These are phyloP conservation scores for Orcinus orca DNA, from an alignment of 2,113 vertebrate species.

Conservation along the genomic window DNA sequence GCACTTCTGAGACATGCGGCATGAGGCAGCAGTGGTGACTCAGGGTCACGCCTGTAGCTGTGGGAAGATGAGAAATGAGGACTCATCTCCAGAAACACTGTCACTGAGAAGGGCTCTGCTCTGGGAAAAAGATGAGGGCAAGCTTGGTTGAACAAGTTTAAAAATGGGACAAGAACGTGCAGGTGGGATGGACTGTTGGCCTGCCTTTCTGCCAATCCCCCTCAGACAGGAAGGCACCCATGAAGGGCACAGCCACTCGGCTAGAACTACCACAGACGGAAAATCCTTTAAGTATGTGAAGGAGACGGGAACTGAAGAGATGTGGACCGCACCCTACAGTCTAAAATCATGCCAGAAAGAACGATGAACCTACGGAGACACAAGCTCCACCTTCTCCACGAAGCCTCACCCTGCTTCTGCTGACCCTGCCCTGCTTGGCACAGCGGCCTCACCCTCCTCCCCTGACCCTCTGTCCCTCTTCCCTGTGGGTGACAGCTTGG, in stretches of 20 bases:
- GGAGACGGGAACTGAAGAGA: background rate
- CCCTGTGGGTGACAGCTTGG: background rate
- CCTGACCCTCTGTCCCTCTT: background rate
- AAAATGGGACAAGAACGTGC: fast-evolving
- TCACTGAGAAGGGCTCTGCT: background rate
- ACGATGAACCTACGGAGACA: background rate
- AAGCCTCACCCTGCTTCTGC: background rate
- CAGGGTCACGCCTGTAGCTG: background rate
- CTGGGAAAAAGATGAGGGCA: fast-evolving
- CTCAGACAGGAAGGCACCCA: background rate
- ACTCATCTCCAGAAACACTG: background rate
- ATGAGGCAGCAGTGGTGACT: too few relatives aligned
- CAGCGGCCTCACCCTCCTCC: background rate
- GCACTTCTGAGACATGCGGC: background rate
- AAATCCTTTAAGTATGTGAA: background rate
- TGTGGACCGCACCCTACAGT: background rate
- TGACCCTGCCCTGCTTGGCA: background rate
- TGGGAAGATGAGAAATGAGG: background rate
- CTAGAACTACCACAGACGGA: background rate
- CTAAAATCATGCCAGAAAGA: background rate
- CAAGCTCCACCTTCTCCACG: background rate
- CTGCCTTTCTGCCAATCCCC: background rate
- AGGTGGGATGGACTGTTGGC: background rate
- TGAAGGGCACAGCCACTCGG: background rate
- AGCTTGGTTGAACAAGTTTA: background rate